A percentile compares a stretch with the other conserved stretches of the same genome.
Conservation (phyloP, 2,888 invertebrate genomes). For the Tenthredo notha region DNA sequence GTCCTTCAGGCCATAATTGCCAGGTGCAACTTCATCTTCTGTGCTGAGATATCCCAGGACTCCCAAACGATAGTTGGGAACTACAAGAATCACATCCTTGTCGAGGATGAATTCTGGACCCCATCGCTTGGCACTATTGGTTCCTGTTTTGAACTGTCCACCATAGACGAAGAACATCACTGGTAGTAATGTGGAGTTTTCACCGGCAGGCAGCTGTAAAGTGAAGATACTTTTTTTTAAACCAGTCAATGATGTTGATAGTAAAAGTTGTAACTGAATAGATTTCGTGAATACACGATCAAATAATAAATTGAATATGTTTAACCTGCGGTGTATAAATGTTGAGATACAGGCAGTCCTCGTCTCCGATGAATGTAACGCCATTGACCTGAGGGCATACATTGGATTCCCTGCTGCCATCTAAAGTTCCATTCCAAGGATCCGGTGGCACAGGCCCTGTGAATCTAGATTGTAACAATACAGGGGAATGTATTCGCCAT, state of each 20-base stretch:
- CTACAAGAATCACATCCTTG: slow-evolving; percentile 13
- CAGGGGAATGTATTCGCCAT: not conserved
- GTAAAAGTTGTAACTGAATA: not conserved
- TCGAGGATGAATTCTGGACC: not conserved
- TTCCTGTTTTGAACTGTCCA: not conserved
- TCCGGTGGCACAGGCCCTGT: not conserved
- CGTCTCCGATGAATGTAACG: not conserved
- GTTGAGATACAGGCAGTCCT: slow-evolving; percentile 3
- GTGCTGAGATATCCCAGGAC: slow-evolving; percentile 11
- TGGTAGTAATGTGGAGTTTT: slow-evolving; percentile 20
- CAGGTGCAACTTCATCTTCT: not conserved
- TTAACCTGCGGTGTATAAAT: not conserved
- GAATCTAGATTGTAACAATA: slow-evolving; percentile 1
- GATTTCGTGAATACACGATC: not conserved
- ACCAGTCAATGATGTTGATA: not conserved
- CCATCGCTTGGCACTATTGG: slow-evolving; percentile 22
- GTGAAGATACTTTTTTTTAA: not conserved
- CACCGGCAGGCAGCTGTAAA: not conserved
- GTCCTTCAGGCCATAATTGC: not conserved
- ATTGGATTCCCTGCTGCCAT: not conserved
- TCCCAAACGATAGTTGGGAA: slow-evolving; percentile 18
- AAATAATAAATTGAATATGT: not conserved
- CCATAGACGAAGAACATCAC: slow-evolving; percentile 17
- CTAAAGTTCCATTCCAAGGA: slow-evolving; percentile 24
- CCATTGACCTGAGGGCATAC: slow-evolving; percentile 1